These are phyloP conservation scores for Tupiocoris notatus DNA, from an alignment of 2,888 invertebrate genomes.

Conservation along the genomic window DNA sequence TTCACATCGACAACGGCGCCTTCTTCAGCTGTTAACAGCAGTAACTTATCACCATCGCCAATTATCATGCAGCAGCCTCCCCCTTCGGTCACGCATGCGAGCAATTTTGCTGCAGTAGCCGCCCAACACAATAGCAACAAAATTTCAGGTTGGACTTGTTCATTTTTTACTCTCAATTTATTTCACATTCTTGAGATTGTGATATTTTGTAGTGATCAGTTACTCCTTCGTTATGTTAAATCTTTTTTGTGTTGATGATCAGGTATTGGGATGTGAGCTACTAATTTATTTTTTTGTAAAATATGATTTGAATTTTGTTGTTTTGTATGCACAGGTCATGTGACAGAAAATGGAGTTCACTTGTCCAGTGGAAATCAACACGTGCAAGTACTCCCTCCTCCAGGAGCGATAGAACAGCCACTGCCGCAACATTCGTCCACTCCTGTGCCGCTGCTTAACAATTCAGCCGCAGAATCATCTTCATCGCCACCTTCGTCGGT, in stretches of 20 bases:
- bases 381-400: neutral
- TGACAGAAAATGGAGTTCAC: conserved; percentile 47
- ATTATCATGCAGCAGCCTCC: conserved; percentile 38
- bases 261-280: no score
- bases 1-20: conserved; percentile 44
- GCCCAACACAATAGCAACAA: conserved; percentile 52
- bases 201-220: no score
- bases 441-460: conserved; percentile 46
- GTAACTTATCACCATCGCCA: conserved; percentile 56
- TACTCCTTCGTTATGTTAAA: no score
- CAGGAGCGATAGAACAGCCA: conserved; percentile 12
- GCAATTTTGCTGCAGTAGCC: conserved; percentile 68
- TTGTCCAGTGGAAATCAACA: conserved; percentile 3
- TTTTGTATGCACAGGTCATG: conserved; percentile 25
- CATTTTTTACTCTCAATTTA: neutral
- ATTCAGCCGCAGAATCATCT: conserved; percentile 46
- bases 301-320: neutral
- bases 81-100: conserved; percentile 49
- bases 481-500: conserved; percentile 56
- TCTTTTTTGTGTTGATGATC: no score
- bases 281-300: no score
- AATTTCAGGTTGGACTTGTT: neutral
- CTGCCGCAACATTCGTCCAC: conserved; percentile 43
- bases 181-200: neutral
- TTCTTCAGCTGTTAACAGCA: conserved; percentile 52